Evolutionary conservation across 2,113 vertebrate genomes (phyloP), one percentile per base, ranked within the genome.

Genomic region (Scomber scombrus): DNA sequence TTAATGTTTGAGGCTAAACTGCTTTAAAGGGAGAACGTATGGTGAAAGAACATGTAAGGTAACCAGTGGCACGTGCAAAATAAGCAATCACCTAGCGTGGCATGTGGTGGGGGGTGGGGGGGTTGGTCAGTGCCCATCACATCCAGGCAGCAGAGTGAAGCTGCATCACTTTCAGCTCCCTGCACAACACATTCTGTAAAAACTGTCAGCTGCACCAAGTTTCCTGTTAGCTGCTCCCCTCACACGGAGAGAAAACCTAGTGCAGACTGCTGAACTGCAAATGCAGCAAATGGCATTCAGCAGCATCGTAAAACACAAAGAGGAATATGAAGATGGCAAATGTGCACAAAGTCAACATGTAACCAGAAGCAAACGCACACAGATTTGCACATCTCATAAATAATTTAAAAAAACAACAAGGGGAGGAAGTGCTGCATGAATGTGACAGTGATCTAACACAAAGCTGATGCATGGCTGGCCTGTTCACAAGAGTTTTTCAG

Each of bases 1-100:
- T 34, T 58, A 26, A 82, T 66, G 78, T 55, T 52, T 78, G 61
- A 34, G 56, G 54, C 49, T 82, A 49, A 70, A 26, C 56, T 58
- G 67, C 54, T 68, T 84, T 46, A 31, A 52, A 75, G 69, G 70
- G 54, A 77, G 10, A 51, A 51, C 45, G 3, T 58, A 21, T 9
- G n/a, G 64, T 19, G 69, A 31, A 57, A 7, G 23, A 26, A 26
- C 3, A 26, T 26, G 23, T 2, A 26, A 26, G 23, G 23, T 26
- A 26, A 26, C 23, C 23, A 26, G 23, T 26, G 23, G 23, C 23
- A 26, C 23, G 23, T 2, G 23, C 23, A 26, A 26, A 2, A 26
- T 26, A 26, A 26, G 23, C 23, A 26, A 26, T 26, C 23, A 26
- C 23, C 23, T 3, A 26, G 23, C 23, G 23, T 26, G 23, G 23